Base-by-base conservation (phyloP, 2,113 vertebrate genomes). In the Ancistrus triradiatus region DNA sequence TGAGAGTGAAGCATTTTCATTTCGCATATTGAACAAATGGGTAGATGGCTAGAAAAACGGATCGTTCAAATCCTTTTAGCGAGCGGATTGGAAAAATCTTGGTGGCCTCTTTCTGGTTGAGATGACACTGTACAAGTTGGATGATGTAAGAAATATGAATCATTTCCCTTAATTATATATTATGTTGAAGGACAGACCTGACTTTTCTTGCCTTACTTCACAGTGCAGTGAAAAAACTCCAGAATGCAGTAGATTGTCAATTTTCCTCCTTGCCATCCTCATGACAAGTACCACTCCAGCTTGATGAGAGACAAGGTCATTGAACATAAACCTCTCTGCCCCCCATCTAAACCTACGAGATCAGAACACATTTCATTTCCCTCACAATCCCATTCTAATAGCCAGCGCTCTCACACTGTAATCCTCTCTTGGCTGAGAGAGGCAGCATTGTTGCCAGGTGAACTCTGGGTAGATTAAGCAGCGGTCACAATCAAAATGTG, bases 1-100 rank as follows among this genome's bases (percentile, higher is more conserved):
- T 46, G 47, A 21, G 64, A 51, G 4, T 57, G 21, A 68, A 73
- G 55, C 59, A 64, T 73, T 73, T 64, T 61, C 65, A 59, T 57
- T 64, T 55, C 18, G 35, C 50, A 49, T 64, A 68, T 38, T 68
- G 47, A 64, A 68, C 46, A 52, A 68, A 63, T 49, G 44, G 19
- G 18, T 14, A 53, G 47, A 49, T 33, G 49, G 60, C 15, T 13
- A 18, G 10, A 27, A 27, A 33, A 31, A 18, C 11, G 53, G 42
- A 69, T 31, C 53, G 46, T 60, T 68, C 18, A 53, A 24, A 38
- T 56, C 14, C 18, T 47, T 72, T 42, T 40, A 11, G 10, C 35
- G 35, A 38, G 25, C 33, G 14, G 27, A 43, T 33, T 43, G 31
- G 27, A 52, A 68, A 67, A 68, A 11, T 18, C 13, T 22, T 28